These are phyloP conservation scores for Dipodomys stephensi DNA, from an alignment of 2,113 vertebrate genomes.

Conservation along the genomic window DNA sequence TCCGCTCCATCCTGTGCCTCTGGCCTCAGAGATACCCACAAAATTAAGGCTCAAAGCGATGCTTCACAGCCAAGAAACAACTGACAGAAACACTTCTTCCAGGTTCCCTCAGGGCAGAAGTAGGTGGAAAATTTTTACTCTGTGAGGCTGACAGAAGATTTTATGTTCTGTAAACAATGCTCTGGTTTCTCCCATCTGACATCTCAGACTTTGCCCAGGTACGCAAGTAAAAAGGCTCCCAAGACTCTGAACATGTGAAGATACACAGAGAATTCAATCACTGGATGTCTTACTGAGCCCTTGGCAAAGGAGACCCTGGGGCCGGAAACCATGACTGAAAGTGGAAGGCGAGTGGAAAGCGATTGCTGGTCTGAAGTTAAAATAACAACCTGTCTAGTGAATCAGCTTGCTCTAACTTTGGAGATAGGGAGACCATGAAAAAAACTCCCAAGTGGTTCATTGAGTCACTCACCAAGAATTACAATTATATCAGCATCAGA, in stretches of 20 bases:
- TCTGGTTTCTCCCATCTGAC: background rate
- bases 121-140: background rate
- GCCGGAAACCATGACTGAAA: background rate
- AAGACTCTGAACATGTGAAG: background rate
- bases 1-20: background rate
- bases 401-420: background rate
- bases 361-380: background rate
- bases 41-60: slow-evolving; percentile 47
- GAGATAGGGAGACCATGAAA: background rate
- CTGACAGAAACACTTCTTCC: slow-evolving; percentile 28
- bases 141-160: background rate
- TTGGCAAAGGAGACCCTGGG: background rate
- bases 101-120: background rate
- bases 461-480: background rate
- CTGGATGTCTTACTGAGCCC: background rate
- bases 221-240: background rate
- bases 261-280: background rate
- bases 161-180: slow-evolving; percentile 46
- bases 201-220: background rate
- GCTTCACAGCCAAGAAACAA: background rate
- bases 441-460: background rate
- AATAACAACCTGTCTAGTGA: background rate
- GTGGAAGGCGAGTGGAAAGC: background rate
- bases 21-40: background rate
- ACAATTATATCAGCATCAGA: background rate